Conservation (phyloP, 2,113 vertebrate species). For the Campylomormyrus tamandua region DNA sequence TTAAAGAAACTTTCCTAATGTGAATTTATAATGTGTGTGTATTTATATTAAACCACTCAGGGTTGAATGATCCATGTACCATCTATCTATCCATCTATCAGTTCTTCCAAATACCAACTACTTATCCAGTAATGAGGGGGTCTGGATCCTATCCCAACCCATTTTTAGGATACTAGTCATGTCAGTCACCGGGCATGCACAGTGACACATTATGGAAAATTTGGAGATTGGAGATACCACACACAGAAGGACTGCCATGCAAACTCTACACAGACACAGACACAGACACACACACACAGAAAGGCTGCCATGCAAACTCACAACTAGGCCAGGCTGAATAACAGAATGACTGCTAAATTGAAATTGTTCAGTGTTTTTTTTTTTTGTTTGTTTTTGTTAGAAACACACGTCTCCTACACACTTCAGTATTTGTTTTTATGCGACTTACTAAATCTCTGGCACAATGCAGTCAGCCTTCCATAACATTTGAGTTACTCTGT, state of each 20-base stretch:
- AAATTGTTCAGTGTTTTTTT: background rate
- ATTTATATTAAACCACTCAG: background rate
- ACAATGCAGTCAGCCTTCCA: background rate
- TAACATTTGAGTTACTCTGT: background rate
- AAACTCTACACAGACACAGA: background rate
- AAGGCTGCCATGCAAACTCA: background rate
- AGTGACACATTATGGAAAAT: background rate
- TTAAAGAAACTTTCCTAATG: background rate
- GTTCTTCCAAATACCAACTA: background rate
- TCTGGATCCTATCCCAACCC: background rate
- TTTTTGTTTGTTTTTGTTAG: background rate
- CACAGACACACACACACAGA: background rate
- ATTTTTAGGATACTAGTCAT: background rate
- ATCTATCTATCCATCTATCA: background rate
- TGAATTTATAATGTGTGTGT: background rate
- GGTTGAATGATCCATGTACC: background rate
- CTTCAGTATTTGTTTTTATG: background rate
- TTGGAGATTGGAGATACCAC: background rate
- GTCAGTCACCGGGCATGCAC: background rate
- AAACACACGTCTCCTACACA: background rate
- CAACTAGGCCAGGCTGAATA: background rate
- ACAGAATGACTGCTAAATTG: background rate
- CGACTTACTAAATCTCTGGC: background rate
- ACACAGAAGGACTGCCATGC: background rate
- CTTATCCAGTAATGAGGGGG: background rate